phyloP scores from a whole-genome alignment of 1,140 invertebrate genomes.

The Tyrophagus putrescentiae region DNA sequence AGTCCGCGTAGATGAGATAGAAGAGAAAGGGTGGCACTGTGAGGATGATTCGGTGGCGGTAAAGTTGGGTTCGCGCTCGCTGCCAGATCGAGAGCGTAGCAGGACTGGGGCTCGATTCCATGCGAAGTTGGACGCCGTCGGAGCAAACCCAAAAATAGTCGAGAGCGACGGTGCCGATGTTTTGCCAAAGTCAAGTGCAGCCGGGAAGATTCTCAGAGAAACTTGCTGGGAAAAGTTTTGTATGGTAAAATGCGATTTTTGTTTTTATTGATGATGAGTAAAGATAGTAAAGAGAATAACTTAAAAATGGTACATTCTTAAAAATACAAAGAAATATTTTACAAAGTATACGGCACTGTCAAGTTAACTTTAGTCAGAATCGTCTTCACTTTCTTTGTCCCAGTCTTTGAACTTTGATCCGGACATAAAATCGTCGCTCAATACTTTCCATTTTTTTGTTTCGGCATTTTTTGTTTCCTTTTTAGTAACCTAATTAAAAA shows the following conservation, averaged over 20 bases:
- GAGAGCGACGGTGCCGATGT: background rate
- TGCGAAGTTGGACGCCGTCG: background rate
- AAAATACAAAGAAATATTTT: background rate
- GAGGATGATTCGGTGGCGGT: background rate
- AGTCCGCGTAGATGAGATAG: slow-evolving; percentile 2
- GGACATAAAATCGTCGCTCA: slow-evolving; percentile 70
- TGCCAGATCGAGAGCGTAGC: background rate
- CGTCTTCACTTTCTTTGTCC: slow-evolving; percentile 52
- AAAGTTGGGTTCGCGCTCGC: background rate
- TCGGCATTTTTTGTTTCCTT: slow-evolving; percentile 5
- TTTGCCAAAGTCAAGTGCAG: background rate
- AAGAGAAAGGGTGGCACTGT: slow-evolving; percentile 8
- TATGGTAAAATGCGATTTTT: background rate
- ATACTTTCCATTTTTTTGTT: slow-evolving; percentile 39
- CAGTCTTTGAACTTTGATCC: slow-evolving; percentile 75
- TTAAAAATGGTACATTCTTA: background rate
- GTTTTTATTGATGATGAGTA: too few relatives aligned
- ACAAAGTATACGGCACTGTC: too few relatives aligned
- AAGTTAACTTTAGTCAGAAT: slow-evolving; percentile 27
- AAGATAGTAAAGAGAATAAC: too few relatives aligned
- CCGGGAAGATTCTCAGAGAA: background rate
- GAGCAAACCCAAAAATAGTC: background rate
- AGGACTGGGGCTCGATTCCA: background rate
- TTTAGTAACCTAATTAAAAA: background rate
- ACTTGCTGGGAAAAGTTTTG: background rate